Evolutionary conservation across 2,797 vertebrate genomes (phyloP).

Genomic region (Falco columbarius): DNA sequence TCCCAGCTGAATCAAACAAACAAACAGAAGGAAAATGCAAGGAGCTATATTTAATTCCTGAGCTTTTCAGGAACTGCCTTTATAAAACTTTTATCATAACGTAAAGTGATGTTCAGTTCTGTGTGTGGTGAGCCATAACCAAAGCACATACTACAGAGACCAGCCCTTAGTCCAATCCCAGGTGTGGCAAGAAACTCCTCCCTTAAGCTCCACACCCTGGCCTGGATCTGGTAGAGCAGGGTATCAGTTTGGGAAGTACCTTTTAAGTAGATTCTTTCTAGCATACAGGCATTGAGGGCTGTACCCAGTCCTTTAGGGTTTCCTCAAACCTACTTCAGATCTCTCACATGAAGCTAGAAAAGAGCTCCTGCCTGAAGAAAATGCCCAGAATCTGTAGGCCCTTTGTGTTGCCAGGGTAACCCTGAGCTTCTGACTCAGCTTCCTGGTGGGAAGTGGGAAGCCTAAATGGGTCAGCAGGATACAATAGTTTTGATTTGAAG

Average conservation of each 20-base stretch:
- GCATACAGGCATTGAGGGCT: background rate
- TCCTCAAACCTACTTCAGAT: background rate
- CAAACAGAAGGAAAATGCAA: background rate
- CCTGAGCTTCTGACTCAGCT: background rate
- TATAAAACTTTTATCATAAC: background rate
- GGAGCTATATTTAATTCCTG: background rate
- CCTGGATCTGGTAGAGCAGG: background rate
- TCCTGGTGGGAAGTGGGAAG: background rate
- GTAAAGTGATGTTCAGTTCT: background rate
- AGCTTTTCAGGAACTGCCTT: background rate
- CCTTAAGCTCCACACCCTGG: fast-evolving
- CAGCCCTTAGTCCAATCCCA: background rate
- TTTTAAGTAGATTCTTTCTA: background rate
- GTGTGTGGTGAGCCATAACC: background rate
- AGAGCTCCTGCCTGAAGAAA: background rate
- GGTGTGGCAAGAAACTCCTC: background rate
- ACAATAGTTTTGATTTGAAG: background rate
- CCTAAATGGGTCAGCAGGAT: background rate
- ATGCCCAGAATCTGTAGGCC: background rate
- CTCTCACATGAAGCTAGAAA: background rate
- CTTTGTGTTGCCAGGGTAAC: background rate
- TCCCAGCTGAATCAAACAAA: background rate
- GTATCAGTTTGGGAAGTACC: background rate
- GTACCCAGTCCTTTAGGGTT: background rate
- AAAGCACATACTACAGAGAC: background rate